phyloP scores from a whole-genome alignment of 2,113 vertebrate species.

The Gracilinanus agilis region DNA sequence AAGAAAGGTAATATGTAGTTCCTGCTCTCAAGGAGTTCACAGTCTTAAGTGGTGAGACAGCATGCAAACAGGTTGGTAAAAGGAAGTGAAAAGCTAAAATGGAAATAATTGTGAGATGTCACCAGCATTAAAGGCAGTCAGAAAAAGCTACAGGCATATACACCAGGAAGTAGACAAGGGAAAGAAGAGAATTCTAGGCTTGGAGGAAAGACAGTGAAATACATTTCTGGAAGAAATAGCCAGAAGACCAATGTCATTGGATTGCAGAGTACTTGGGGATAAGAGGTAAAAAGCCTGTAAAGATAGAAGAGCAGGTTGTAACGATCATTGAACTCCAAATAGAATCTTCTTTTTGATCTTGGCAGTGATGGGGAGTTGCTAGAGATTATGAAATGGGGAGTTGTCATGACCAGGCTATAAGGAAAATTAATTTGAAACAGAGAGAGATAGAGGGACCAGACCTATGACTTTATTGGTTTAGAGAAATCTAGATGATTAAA shows the following conservation, averaged over 20 bases:
- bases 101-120: neutral
- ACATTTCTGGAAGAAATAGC: neutral
- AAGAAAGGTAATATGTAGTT: neutral
- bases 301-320: neutral
- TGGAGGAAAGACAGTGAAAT: neutral
- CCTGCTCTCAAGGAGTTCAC: neutral
- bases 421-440: too few relatives aligned
- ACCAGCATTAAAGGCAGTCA: neutral
- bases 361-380: too few relatives aligned
- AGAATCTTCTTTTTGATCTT: too few relatives aligned
- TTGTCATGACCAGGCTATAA: too few relatives aligned
- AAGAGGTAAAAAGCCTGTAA: neutral
- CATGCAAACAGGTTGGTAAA: neutral
- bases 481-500: too few relatives aligned
- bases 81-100: neutral
- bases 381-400: too few relatives aligned
- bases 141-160: neutral
- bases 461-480: too few relatives aligned
- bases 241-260: neutral
- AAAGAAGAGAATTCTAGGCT: neutral
- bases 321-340: neutral
- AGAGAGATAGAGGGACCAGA: too few relatives aligned
- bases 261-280: neutral
- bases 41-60: neutral
- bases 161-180: neutral